Evolutionary conservation across 2,888 invertebrate species (phyloP).

Genomic region (Polietes domitor): DNA sequence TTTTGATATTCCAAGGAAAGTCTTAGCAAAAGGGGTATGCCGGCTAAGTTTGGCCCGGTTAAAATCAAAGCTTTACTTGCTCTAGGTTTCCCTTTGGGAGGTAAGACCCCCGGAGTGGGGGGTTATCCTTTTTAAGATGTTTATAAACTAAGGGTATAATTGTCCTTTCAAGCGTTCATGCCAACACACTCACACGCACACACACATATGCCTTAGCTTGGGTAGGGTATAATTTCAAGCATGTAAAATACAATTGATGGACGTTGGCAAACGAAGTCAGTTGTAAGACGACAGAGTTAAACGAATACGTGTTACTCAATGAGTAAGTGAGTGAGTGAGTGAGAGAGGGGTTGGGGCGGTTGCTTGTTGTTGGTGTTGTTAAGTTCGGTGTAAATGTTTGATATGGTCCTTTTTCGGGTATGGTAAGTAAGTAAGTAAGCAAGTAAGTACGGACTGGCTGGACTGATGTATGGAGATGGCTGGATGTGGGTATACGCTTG

Average conservation of each 20-base stretch:
- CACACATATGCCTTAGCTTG: background rate
- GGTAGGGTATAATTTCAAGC: conserved; percentile 47
- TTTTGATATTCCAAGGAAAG: background rate
- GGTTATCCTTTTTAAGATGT: conserved; percentile 53
- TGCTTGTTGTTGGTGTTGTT: background rate
- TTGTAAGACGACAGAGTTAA: conserved; percentile 16
- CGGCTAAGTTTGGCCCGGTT: conserved; percentile 2
- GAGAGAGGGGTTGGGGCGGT: background rate
- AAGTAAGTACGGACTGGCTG: background rate
- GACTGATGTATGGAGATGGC: too few species aligned
- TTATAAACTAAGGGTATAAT: conserved; percentile 61
- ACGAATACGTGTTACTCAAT: conserved; percentile 30
- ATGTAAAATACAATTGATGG: conserved; percentile 58
- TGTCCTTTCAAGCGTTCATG: conserved; percentile 58
- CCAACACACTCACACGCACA: conserved; percentile 19
- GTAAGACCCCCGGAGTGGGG: background rate
- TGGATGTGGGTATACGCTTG: too few species aligned
- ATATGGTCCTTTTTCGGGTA: conserved; percentile 34
- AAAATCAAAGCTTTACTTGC: conserved; percentile 51
- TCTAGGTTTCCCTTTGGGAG: conserved; percentile 1
- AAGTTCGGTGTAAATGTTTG: background rate
- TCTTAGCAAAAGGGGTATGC: conserved; percentile 4
- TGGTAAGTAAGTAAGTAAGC: conserved; percentile 8
- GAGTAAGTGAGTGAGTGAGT: background rate
- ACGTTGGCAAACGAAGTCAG: conserved; percentile 45